A percentile compares a stretch with the other conserved stretches of the same genome.
Evolutionary conservation across 2,113 vertebrate genomes (phyloP).

Genomic region (Fukomys damarensis): DNA sequence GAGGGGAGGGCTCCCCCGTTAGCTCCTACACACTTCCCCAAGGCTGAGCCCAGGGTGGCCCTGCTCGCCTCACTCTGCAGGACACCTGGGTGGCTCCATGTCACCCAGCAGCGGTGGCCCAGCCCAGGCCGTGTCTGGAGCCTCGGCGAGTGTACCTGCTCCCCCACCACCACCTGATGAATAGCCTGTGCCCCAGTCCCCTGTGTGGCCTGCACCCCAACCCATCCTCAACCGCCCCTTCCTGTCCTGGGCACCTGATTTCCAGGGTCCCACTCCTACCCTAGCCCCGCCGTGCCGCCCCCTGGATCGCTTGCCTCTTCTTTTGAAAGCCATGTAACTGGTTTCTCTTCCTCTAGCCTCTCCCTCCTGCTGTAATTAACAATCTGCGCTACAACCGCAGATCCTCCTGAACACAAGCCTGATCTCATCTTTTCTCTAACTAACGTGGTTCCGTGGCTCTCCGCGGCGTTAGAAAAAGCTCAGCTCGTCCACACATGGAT

Average conservation of each 20-base stretch:
- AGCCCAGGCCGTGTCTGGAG: neutral
- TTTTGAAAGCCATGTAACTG: neutral
- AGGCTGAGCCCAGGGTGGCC: too few relatives aligned
- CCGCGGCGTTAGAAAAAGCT: neutral
- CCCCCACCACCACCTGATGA: too few relatives aligned
- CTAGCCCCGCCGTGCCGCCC: neutral
- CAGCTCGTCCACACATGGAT: neutral
- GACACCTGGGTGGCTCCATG: too few relatives aligned
- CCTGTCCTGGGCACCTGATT: neutral
- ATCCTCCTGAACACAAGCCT: neutral
- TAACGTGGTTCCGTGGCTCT: too few relatives aligned
- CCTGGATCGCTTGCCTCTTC: neutral
- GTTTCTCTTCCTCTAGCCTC: neutral
- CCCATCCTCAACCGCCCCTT: neutral
- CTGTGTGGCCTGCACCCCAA: too few relatives aligned
- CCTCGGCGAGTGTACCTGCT: neutral
- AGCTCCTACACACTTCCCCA: neutral
- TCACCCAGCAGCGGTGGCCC: accelerated
- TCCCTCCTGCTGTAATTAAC: neutral
- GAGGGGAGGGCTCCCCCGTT: too few relatives aligned
- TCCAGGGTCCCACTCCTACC: neutral
- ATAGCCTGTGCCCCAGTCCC: too few relatives aligned
- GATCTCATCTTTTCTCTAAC: neutral
- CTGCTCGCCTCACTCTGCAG: neutral
- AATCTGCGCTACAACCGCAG: neutral